Percentiles rank a stretch among this genome's conserved stretches.
These are phyloP conservation scores for Drepana arcuata DNA, from an alignment of 1,140 invertebrate genomes.

Conservation along the genomic window DNA sequence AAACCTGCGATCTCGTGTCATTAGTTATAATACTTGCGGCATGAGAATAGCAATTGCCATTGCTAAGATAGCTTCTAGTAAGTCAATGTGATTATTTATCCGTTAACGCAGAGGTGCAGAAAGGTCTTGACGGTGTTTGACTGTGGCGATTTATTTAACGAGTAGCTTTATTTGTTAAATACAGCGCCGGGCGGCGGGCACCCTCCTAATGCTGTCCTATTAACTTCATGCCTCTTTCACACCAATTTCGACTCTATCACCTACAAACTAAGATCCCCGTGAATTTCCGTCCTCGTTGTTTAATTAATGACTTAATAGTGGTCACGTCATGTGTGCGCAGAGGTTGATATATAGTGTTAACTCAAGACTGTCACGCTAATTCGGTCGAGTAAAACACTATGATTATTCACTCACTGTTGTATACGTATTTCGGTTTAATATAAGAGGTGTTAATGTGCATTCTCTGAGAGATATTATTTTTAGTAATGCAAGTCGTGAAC, in stretches of 20 bases:
- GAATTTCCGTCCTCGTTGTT: conserved; percentile 15
- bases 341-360: conserved; percentile 22
- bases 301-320: conserved; percentile 39
- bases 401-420: too few relatives aligned
- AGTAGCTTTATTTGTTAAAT: conserved; percentile 40
- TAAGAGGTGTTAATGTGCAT: too few relatives aligned
- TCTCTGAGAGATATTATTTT: too few relatives aligned
- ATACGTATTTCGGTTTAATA: too few relatives aligned
- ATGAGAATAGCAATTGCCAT: too few relatives aligned
- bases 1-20: too few relatives aligned
- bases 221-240: conserved; percentile 23
- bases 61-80: too few relatives aligned
- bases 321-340: conserved; percentile 19
- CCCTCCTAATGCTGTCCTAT: conserved; percentile 33
- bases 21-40: too few relatives aligned
- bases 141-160: conserved; percentile 38
- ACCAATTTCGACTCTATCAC: conserved; percentile 30
- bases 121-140: conserved; percentile 34
- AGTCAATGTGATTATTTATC: too few relatives aligned
- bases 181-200: conserved; percentile 18
- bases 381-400: conserved; percentile 8
- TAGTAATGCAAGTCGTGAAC: too few relatives aligned
- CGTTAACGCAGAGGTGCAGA: conserved; percentile 36
- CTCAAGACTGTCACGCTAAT: conserved; percentile 6
- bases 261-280: conserved; percentile 8